phyloP scores from a whole-genome alignment of 92 coral and sea anemone species.

The Palythoa grandis region DNA sequence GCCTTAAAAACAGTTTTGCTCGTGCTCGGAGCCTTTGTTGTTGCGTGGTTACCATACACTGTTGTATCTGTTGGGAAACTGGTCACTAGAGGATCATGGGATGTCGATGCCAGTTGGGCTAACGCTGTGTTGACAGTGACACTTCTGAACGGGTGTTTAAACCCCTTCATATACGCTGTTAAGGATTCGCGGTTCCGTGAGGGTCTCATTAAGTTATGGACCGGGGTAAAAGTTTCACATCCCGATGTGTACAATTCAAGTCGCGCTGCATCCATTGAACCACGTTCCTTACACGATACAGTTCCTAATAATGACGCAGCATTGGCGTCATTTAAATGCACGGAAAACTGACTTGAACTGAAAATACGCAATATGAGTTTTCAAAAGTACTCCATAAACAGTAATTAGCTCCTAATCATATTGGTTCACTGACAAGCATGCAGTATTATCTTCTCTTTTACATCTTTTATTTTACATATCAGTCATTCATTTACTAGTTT shows the following conservation, averaged over 20 bases:
- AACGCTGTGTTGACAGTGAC: slow-evolving; percentile 77
- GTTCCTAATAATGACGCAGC: neutral
- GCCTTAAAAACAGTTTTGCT: slow-evolving; percentile 70
- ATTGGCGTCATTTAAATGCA: neutral
- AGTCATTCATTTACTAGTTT: no score
- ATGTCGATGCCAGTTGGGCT: slow-evolving; percentile 46
- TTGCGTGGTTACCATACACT: slow-evolving; percentile 89
- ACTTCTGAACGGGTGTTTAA: slow-evolving; percentile 72
- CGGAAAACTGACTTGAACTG: neutral
- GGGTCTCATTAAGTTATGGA: slow-evolving; percentile 56
- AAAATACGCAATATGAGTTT: no score
- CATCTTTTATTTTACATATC: no score
- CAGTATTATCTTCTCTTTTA: no score
- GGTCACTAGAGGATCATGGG: slow-evolving; percentile 58
- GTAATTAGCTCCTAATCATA: no score
- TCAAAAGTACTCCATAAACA: no score
- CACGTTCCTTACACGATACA: neutral
- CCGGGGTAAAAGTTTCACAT: neutral
- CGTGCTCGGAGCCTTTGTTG: slow-evolving; percentile 78
- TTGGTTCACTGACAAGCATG: no score
- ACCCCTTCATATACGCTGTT: slow-evolving; percentile 76
- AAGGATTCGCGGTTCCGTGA: slow-evolving; percentile 75
- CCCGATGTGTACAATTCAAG: slow-evolving; percentile 5
- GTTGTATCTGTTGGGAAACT: slow-evolving; percentile 63
- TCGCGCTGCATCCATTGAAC: neutral